A percentile compares a stretch with the other conserved stretches of the same genome.
Conservation (phyloP, 2,113 vertebrate species). For the Lasiurus borealis region DNA sequence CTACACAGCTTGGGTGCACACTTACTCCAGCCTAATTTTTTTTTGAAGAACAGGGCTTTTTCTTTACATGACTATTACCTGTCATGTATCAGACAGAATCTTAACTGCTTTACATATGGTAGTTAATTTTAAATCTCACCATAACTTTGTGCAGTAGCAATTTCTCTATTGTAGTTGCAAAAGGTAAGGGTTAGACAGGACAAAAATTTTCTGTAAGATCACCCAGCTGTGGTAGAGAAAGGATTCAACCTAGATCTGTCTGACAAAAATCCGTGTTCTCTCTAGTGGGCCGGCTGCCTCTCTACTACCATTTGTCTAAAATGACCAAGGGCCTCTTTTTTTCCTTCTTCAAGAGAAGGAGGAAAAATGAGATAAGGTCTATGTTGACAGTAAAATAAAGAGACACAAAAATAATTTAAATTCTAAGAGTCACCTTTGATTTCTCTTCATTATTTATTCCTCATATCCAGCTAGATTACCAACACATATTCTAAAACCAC, state of each 20-base stretch:
- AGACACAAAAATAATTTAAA: not conserved
- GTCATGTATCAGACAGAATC: not conserved
- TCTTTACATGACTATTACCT: not conserved
- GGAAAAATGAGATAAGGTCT: not conserved
- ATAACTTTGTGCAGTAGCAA: not conserved
- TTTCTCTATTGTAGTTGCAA: not conserved
- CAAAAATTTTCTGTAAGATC: not conserved
- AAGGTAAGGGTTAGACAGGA: not conserved
- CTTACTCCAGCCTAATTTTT: not conserved
- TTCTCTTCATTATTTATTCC: not conserved
- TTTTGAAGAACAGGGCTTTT: not conserved
- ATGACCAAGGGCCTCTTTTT: not conserved
- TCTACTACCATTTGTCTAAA: not conserved
- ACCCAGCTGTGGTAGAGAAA: not conserved
- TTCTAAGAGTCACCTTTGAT: not conserved
- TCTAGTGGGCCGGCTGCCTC: not conserved
- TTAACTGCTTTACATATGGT: not conserved
- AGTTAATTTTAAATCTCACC: not conserved
- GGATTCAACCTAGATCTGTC: not conserved
- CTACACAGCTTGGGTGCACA: not conserved
- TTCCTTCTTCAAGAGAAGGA: not conserved
- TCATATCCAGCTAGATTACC: not conserved
- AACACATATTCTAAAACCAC: not conserved
- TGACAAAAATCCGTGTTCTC: not conserved
- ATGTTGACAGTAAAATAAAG: not conserved